Conservation (phyloP, 2,888 invertebrate species). For the Byasa hedistus region DNA sequence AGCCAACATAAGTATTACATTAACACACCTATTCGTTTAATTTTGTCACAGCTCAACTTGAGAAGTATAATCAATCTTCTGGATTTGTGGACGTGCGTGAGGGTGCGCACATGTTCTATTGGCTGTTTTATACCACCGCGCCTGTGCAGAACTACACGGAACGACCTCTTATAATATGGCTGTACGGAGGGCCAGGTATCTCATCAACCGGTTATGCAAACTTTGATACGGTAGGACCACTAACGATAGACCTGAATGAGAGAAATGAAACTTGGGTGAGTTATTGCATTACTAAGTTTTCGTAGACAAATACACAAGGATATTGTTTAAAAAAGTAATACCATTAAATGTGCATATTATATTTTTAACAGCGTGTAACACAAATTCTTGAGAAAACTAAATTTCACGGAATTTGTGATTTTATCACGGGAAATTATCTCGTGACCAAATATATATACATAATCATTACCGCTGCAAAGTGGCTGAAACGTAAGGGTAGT, state of each 20-base stretch:
- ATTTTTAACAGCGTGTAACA: too few species aligned
- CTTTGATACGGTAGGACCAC: conserved; percentile 90
- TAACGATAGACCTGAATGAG: conserved; percentile 81
- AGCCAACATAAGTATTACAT: too few species aligned
- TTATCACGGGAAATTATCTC: too few species aligned
- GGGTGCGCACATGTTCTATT: conserved; percentile 92
- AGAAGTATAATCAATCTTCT: conserved; percentile 85
- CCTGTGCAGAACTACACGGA: conserved; percentile 80
- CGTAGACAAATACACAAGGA: too few species aligned
- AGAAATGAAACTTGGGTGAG: conserved; percentile 88
- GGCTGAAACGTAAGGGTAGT: too few species aligned
- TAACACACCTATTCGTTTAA: too few species aligned
- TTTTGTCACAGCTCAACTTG: conserved; percentile 67
- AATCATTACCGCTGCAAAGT: too few species aligned
- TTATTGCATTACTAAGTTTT: background rate
- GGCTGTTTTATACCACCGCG: conserved; percentile 89
- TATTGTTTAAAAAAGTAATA: too few species aligned
- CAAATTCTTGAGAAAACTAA: too few species aligned
- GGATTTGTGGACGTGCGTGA: conserved; percentile 86
- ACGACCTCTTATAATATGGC: conserved; percentile 90
- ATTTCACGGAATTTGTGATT: too few species aligned
- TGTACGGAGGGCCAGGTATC: conserved; percentile 92
- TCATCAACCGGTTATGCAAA: conserved; percentile 92
- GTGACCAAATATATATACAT: too few species aligned
- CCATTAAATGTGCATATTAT: too few species aligned